A percentile compares a stretch with the other conserved stretches of the same genome.
phyloP scores from a whole-genome alignment of 2,888 invertebrate species.

The Pristionchus entomophagus region DNA sequence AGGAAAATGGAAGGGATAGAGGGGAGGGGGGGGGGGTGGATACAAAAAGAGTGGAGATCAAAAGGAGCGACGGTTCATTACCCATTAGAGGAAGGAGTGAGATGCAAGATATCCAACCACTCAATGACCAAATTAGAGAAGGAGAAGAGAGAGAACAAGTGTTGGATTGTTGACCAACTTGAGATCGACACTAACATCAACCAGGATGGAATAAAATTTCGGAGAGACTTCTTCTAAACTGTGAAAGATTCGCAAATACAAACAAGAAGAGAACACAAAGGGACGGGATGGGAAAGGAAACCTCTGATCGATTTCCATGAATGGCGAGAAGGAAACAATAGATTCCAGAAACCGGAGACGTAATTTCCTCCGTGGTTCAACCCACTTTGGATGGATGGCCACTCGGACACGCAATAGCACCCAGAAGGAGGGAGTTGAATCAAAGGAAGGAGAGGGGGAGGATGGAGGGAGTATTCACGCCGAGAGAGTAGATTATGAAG shows the following conservation, averaged over 20 bases:
- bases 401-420: slow-evolving; percentile 11
- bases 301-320: background rate
- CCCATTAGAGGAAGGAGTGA: background rate
- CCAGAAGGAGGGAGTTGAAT: background rate
- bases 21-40: background rate
- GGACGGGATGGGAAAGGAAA: background rate
- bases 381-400: background rate
- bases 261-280: background rate
- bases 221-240: background rate
- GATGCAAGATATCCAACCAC: background rate
- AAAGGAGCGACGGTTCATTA: slow-evolving; percentile 29
- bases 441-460: background rate
- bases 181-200: background rate
- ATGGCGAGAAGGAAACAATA: background rate
- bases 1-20: background rate
- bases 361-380: background rate
- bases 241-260: background rate
- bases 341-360: background rate
- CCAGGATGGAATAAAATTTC: background rate
- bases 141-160: background rate
- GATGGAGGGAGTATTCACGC: background rate
- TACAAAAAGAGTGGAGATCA: slow-evolving; percentile 4
- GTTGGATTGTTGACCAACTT: background rate
- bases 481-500: slow-evolving; percentile 37
- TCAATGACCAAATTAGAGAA: slow-evolving; percentile 28